Evolutionary conservation across 53 echinoderm and acorn worm species (phyloP).

Genomic region (Echinarachnius parma): DNA sequence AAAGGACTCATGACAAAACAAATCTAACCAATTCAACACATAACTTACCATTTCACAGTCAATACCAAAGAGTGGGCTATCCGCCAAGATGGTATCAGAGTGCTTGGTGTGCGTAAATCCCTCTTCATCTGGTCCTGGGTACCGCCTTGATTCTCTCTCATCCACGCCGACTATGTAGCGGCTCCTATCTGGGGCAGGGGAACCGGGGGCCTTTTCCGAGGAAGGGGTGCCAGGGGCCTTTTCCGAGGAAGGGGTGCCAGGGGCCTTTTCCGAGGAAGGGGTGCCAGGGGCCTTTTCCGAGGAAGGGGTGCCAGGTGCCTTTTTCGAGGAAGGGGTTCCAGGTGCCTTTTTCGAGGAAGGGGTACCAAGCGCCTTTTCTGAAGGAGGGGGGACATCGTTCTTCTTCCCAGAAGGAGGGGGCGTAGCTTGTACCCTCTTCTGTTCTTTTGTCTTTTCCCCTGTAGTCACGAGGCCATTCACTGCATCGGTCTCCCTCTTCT

Average conservation of each 20-base stretch:
- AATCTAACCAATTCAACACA: too few relatives aligned
- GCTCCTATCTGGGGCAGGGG: slow-evolving; percentile 43
- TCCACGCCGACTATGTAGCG: slow-evolving; percentile 54
- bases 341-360: background rate
- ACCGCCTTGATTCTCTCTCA: slow-evolving; percentile 49
- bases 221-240: too few relatives aligned
- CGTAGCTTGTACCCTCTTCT: slow-evolving; percentile 3
- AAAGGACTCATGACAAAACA: too few relatives aligned
- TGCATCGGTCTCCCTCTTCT: slow-evolving; percentile 2
- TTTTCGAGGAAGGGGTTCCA: slow-evolving; percentile 9
- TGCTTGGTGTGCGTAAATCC: slow-evolving; percentile 57
- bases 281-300: background rate
- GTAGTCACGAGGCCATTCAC: background rate
- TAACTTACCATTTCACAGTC: slow-evolving; percentile 97
- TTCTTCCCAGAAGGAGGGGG: too few relatives aligned
- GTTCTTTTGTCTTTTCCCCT: slow-evolving; percentile 2
- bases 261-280: too few relatives aligned
- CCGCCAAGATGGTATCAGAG: slow-evolving; percentile 44
- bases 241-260: too few relatives aligned
- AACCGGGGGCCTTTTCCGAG: background rate
- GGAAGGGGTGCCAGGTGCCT: too few relatives aligned
- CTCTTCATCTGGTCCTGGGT: slow-evolving; percentile 43
- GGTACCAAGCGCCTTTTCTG: too few relatives aligned
- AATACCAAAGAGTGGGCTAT: slow-evolving; percentile 77
- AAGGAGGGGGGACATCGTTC: too few relatives aligned